Evolutionary conservation across 2,113 vertebrate species (phyloP), one percentile per base, ranked within the genome.

Genomic region (Haemorhous mexicanus): DNA sequence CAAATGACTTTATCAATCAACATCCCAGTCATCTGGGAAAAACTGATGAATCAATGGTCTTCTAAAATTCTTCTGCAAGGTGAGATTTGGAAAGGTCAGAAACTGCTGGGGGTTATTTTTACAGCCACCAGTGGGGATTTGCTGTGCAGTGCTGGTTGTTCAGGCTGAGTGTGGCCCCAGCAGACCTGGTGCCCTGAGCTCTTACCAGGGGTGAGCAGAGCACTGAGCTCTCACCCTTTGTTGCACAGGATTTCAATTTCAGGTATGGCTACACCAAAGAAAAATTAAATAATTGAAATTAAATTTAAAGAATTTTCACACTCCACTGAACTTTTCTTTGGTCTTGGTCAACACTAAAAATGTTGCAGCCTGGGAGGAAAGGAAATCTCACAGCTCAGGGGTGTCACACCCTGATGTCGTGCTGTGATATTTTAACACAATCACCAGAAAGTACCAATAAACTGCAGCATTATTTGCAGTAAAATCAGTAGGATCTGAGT

Each of bases 1-100:
- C 7, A 62, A 69, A 90, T 77, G 28, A 70, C 55, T 93, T 83
- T 32, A 81, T 77, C 91, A 92, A 67, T 88, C 88, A 88, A 63
- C 63, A 46, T 3, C 23, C 1, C 62, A 82, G 30, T 35, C 68
- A 41, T 10, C 32, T 59, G 72, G 26, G 33, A 32, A 92, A 88
- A 69, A 13, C 6, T 19, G 78, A 70, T 56, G 24, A 80, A 88
- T 93, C 79, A 55, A 12, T 13, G 10, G 27, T 11, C 37, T 72
- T 85, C 20, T 58, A 53, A 93, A 93, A 59, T 6, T 7, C 39
- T 53, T 61, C 39, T 73, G 53, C 41, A 88, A 83, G 46, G 46
- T 17, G 64, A 58, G 74, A 76, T 41, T 20, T 83, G 49, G 64
- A 66, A 82, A 93, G 67, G 85, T 89, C 80, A 94, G 55, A 66